Evolutionary conservation across 2,113 vertebrate genomes (phyloP).

Genomic region (Leptosomus discolor): DNA sequence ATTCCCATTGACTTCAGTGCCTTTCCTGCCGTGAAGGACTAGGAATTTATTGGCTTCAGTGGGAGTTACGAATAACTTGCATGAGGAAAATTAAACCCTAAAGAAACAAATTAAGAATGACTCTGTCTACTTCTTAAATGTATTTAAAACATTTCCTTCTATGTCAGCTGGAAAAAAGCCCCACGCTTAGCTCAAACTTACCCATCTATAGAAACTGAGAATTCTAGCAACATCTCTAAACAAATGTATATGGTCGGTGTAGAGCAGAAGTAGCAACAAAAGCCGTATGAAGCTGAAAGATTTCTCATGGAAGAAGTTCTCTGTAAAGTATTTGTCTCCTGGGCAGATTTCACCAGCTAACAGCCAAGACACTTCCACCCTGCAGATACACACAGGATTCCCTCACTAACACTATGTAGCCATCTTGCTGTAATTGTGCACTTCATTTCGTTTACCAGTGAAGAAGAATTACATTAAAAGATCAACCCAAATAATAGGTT

Average conservation of each 20-base stretch:
- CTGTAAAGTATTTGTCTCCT: not conserved
- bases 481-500: not conserved
- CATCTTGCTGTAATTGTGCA: not conserved
- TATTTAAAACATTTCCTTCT: slow-evolving; percentile 3
- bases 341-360: not conserved
- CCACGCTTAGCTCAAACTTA: not conserved
- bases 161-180: not conserved
- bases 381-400: not conserved
- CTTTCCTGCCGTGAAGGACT: not conserved
- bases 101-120: slow-evolving; percentile 4
- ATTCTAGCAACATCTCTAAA: not conserved
- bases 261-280: not conserved
- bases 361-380: not conserved
- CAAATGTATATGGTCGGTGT: not conserved
- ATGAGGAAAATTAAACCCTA: not conserved
- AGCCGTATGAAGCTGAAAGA: not conserved
- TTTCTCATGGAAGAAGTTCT: not conserved
- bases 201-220: not conserved
- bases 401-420: not conserved
- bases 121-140: not conserved
- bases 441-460: not conserved
- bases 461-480: not conserved
- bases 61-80: not conserved
- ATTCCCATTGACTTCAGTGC: slow-evolving; percentile 47
- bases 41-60: slow-evolving; percentile 45